phyloP scores from a whole-genome alignment of 2,888 invertebrate genomes.

The Choristoneura rosaceana region DNA sequence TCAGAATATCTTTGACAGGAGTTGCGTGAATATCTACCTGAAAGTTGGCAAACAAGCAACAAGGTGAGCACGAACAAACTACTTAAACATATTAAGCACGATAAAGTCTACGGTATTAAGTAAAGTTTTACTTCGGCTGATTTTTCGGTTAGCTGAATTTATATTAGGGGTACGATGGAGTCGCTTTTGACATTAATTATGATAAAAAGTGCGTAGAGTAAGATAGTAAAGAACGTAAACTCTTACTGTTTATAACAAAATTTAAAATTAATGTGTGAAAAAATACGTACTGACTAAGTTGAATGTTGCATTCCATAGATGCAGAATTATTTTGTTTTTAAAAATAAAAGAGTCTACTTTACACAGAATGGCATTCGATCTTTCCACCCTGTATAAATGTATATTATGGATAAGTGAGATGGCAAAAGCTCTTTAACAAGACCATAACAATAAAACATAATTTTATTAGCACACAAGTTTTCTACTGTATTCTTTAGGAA shows the following conservation, averaged over 20 bases:
- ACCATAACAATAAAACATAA: background rate
- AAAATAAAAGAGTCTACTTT: too few relatives aligned
- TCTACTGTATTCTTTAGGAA: background rate
- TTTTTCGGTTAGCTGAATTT: conserved; percentile 7
- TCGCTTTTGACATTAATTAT: background rate
- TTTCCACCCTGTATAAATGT: too few relatives aligned
- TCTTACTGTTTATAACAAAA: too few relatives aligned
- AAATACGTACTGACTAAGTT: too few relatives aligned
- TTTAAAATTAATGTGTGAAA: too few relatives aligned
- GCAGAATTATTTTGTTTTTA: too few relatives aligned
- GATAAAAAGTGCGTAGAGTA: too few relatives aligned
- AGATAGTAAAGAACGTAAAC: too few relatives aligned
- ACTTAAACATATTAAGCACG: conserved; percentile 21
- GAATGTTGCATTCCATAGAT: too few relatives aligned
- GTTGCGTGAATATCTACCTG: conserved; percentile 21
- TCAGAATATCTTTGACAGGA: conserved; percentile 21
- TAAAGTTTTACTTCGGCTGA: conserved; percentile 10
- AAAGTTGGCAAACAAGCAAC: conserved; percentile 18
- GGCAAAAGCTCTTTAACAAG: background rate
- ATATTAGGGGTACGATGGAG: background rate
- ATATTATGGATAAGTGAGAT: background rate
- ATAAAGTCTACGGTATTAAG: conserved; percentile 9
- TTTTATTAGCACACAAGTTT: background rate
- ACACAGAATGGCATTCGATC: too few relatives aligned
- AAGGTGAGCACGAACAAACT: conserved; percentile 20